Conservation (phyloP, 2,888 invertebrate genomes). For the Cyclophora punctaria region DNA sequence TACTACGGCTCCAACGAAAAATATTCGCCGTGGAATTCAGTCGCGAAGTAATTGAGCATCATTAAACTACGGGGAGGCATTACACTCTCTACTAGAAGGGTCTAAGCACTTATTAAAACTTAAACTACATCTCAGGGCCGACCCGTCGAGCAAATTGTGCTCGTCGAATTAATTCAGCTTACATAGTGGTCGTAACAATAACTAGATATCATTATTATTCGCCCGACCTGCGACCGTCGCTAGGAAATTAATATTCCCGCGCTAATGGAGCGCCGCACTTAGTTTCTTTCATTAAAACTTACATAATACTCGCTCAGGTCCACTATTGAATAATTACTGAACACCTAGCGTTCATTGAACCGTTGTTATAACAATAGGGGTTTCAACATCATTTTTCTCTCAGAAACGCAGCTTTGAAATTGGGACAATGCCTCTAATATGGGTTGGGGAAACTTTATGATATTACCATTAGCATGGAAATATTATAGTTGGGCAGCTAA, state of each 20-base stretch:
- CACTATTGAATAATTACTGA: constrained; percentile 41
- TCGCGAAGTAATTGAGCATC: constrained; percentile 10
- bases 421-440: no score
- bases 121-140: constrained; percentile 34
- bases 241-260: constrained; percentile 47
- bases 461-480: no score
- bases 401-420: no score
- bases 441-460: no score
- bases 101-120: constrained; percentile 36
- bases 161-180: constrained; percentile 47
- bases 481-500: no score
- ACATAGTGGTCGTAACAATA: constrained; percentile 45
- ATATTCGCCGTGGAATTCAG: neutral
- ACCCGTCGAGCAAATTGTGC: constrained; percentile 36
- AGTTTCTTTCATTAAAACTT: constrained; percentile 55
- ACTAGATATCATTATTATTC: constrained; percentile 48
- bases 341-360: constrained; percentile 26
- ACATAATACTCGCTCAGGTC: constrained; percentile 39
- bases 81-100: constrained; percentile 17
- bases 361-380: no score
- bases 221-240: constrained; percentile 27
- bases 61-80: constrained; percentile 15
- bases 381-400: no score
- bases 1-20: neutral
- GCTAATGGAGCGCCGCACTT: constrained; percentile 38